These are phyloP conservation scores for Lagopus muta DNA, from an alignment of 2,113 vertebrate genomes.

Conservation along the genomic window DNA sequence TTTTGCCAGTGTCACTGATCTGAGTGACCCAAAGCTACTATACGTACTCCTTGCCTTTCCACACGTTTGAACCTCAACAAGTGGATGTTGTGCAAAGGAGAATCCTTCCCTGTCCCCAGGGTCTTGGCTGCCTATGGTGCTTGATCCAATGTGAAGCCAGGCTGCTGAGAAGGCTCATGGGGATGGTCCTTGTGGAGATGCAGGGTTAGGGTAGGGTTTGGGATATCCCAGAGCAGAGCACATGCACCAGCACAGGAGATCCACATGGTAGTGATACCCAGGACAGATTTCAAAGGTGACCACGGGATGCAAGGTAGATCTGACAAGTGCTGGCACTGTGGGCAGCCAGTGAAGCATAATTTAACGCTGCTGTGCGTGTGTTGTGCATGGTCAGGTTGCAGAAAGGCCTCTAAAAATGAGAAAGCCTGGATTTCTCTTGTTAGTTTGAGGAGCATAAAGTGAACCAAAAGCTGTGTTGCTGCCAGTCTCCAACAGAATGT, in stretches of 20 bases:
- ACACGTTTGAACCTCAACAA: neutral
- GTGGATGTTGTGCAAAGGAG: neutral
- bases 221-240: neutral
- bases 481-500: neutral
- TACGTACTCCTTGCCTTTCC: neutral
- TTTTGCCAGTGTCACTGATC: neutral
- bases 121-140: accelerated
- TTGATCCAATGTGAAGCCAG: neutral
- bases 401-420: neutral
- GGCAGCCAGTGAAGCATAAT: neutral
- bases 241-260: neutral
- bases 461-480: neutral
- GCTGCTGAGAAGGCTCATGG: neutral
- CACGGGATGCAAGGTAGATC: neutral
- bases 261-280: accelerated
- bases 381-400: neutral
- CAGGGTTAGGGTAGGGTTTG: neutral
- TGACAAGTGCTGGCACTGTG: neutral
- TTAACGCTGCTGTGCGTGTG: neutral
- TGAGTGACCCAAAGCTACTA: neutral
- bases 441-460: neutral
- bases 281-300: neutral
- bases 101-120: neutral
- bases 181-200: neutral
- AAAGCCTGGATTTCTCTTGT: neutral